Base-by-base conservation (phyloP, 2,797 vertebrate genomes). In the Staurois parvus region DNA sequence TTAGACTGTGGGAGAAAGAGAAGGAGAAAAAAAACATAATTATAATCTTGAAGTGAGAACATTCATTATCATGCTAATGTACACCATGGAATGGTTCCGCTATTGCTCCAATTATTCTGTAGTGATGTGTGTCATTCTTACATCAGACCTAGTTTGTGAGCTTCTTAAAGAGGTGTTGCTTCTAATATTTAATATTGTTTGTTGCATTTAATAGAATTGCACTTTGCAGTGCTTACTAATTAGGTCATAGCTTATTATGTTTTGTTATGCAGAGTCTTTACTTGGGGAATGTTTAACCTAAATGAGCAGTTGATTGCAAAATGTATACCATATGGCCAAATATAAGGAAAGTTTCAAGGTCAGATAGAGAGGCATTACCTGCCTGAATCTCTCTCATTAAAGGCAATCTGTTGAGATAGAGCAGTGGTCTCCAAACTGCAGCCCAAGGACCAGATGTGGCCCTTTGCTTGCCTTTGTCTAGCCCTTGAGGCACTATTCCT, bases 31-130 rank as follows among this genome's bases (percentile, higher is more conserved):
- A 90, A 91, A 91, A 91, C 91, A 90, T 92, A 93, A 93, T 92
- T 93, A 92, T 91, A 90, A 92, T 90, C 90, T 91, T 92, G 90
- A 86, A 91, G 90, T 91, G 91, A 92, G 93, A 93, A 92, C 92
- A 92, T 90, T 93, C 90, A 93, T 93, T 93, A 92, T 92, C 88
- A 93, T 92, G 91, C 89, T 92, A 93, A 93, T 92, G 89, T 88
- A 85, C 88, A 89, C 90, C 89, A 89, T 89, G 83, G 87, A 2
- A 82, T 79, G 86, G 89, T 84, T 89, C 88, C 0, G 48, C 13
- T 34, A 48, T 73, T 4, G 28, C 69, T 90, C 87, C 90, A 90
- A 91, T 91, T 89, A 87, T 90, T 88, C 88, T 0, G 73, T 90
- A 87, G 84, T 10, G 86, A 90, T 89, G 89, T 88, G 90, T 89